Percentiles rank a stretch among this genome's conserved stretches.
phyloP scores from a whole-genome alignment of 1,140 invertebrate species.

The Sitophilus oryzae region DNA sequence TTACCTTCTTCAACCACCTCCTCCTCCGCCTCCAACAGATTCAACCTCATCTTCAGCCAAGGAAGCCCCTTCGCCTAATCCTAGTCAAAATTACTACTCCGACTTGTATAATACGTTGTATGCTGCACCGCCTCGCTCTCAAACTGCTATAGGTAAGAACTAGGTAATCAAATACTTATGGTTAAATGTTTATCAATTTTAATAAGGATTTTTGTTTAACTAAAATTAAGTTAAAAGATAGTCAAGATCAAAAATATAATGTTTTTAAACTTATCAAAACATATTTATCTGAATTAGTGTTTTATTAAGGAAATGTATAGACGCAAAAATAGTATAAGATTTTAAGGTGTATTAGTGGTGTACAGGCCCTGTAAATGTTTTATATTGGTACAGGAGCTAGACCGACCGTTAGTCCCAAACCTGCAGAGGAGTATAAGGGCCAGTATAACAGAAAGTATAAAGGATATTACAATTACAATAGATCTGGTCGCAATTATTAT shows the following conservation, averaged over 20 bases:
- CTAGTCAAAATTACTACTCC: too few species aligned
- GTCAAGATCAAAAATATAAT: too few species aligned
- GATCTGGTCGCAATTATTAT: slow-evolving; percentile 13
- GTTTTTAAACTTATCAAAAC: too few species aligned
- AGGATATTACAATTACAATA: slow-evolving; percentile 12
- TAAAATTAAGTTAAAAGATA: too few species aligned
- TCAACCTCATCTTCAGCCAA: background rate
- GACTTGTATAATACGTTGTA: too few species aligned
- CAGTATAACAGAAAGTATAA: slow-evolving; percentile 9
- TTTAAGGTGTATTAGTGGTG: background rate
- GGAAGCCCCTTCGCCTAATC: background rate
- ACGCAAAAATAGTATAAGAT: background rate
- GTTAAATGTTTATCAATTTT: too few species aligned
- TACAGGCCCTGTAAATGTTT: slow-evolving; percentile 12
- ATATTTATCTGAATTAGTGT: too few species aligned
- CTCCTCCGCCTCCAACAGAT: background rate
- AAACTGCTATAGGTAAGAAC: too few species aligned
- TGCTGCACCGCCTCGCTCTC: too few species aligned
- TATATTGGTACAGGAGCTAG: slow-evolving; percentile 19
- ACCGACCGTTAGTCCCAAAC: slow-evolving; percentile 9
- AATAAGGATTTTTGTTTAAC: too few species aligned
- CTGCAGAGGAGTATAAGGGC: slow-evolving; percentile 7
- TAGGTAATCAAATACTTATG: too few species aligned
- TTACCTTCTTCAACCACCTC: background rate
- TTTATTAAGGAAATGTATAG: too few species aligned